Conservation (phyloP, 1,140 invertebrate species). For the Drosophila asahinai region DNA sequence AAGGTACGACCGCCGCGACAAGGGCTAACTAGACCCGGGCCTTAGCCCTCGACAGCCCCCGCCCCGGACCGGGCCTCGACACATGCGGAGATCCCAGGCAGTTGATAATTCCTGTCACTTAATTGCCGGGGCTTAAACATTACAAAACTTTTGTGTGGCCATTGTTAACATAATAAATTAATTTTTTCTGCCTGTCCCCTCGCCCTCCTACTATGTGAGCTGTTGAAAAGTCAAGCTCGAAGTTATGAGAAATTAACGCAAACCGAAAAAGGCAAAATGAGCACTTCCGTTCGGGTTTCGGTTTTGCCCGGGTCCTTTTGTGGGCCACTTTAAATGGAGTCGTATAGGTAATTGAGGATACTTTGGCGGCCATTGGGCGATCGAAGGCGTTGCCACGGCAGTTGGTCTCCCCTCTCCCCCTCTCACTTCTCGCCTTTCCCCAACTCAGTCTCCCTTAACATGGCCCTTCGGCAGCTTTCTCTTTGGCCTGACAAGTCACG, state of each 20-base stretch:
- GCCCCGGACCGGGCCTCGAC: constrained; percentile 22
- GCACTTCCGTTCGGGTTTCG: constrained; percentile 51
- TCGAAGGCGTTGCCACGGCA: constrained; percentile 61
- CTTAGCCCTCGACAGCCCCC: constrained; percentile 18
- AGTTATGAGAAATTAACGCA: constrained; percentile 53
- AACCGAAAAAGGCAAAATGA: constrained; percentile 34
- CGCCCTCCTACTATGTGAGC: neutral
- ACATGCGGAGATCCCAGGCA: constrained; percentile 74
- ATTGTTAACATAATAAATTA: constrained; percentile 80
- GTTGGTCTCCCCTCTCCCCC: neutral
- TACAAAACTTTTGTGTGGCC: constrained; percentile 72
- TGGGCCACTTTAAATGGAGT: constrained; percentile 50
- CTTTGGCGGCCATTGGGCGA: constrained; percentile 62
- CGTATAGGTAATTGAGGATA: constrained; percentile 67
- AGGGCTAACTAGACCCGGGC: constrained; percentile 33
- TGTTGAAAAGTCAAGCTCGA: constrained; percentile 59
- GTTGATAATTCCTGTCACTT: constrained; percentile 77
- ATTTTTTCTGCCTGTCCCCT: constrained; percentile 45
- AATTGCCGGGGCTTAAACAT: constrained; percentile 81
- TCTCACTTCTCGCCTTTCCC: neutral
- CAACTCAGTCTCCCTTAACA: too few relatives aligned
- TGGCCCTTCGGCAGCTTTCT: constrained; percentile 1
- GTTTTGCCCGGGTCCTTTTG: constrained; percentile 6
- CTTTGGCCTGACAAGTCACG: constrained; percentile 57
- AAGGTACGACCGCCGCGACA: constrained; percentile 1